Percentiles rank a stretch among this genome's conserved stretches.
These are phyloP conservation scores for Clytia hemisphaerica DNA, from an alignment of 30 jellyfish, hydroid and myxozoan genomes.

Conservation along the genomic window DNA sequence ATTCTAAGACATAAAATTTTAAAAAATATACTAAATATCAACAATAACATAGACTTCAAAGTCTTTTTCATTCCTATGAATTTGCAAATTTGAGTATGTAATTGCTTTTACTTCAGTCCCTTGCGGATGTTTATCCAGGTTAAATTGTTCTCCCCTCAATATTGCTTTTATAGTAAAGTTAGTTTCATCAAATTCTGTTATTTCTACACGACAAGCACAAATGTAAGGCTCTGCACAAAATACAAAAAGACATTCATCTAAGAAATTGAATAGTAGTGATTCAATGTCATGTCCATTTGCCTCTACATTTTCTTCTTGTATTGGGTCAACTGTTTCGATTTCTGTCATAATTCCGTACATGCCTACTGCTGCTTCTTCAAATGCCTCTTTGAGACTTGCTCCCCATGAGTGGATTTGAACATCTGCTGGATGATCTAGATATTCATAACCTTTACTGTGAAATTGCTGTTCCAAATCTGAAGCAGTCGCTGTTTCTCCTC, in stretches of 20 bases:
- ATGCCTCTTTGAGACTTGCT: conserved; percentile 52
- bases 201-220: conserved; percentile 46
- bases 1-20: too few species aligned
- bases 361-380: conserved; percentile 80
- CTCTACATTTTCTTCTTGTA: conserved; percentile 45
- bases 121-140: conserved; percentile 81
- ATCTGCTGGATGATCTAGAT: conserved; percentile 97
- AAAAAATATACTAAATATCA: conserved; percentile 76
- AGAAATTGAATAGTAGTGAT: conserved; percentile 62
- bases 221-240: conserved; percentile 85
- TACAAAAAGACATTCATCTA: conserved; percentile 80
- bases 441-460: conserved; percentile 17
- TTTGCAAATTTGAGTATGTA: conserved; percentile 94
- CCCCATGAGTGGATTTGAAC: conserved; percentile 99
- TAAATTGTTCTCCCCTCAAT: conserved; percentile 85
- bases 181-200: conserved; percentile 58
- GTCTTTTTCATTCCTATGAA: conserved; percentile 38
- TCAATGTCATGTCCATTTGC: conserved; percentile 94
- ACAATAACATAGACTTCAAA: conserved; percentile 80
- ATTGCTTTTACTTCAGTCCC: conserved; percentile 99
- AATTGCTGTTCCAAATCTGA: too few species aligned
- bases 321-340: conserved; percentile 47
- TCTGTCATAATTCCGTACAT: conserved; percentile 88
- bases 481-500: too few species aligned
- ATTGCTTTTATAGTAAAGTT: conserved; percentile 63